A percentile compares a stretch with the other conserved stretches of the same genome.
phyloP scores from a whole-genome alignment of 1,140 invertebrate species.

The Nixonia krombeini region DNA sequence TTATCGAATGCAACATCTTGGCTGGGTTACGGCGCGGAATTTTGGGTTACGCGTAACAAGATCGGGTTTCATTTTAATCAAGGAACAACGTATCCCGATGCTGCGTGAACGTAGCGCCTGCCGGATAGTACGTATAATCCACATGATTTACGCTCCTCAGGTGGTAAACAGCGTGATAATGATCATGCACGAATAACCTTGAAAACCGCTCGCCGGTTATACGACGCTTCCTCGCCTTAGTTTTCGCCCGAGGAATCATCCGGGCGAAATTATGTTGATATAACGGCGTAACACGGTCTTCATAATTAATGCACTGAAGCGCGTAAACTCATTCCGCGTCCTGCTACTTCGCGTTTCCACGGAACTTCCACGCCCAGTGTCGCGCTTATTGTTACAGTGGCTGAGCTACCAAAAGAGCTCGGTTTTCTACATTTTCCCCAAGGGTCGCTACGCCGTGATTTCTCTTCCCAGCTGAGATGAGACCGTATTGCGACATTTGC shows the following conservation, averaged over 20 bases:
- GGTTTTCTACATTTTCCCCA: slow-evolving; percentile 20
- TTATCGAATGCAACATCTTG: slow-evolving; percentile 19
- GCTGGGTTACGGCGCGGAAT: too few species aligned
- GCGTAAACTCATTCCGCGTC: slow-evolving; percentile 37
- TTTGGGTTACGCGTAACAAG: too few species aligned
- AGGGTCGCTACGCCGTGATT: too few species aligned
- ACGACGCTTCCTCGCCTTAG: slow-evolving; percentile 32
- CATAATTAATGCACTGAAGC: slow-evolving; percentile 44
- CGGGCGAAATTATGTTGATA: slow-evolving; percentile 47
- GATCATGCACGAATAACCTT: slow-evolving; percentile 47
- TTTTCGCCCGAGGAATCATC: slow-evolving; percentile 45
- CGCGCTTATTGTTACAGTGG: slow-evolving; percentile 40
- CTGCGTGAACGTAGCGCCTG: too few species aligned
- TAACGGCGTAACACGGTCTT: slow-evolving; percentile 31
- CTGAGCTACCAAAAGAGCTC: slow-evolving; percentile 34
- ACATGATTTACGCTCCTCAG: slow-evolving; percentile 41
- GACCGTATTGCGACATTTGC: too few species aligned
- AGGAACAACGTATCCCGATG: slow-evolving; percentile 25
- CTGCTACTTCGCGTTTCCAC: slow-evolving; percentile 24
- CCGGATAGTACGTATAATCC: slow-evolving; percentile 29
- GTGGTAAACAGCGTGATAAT: slow-evolving; percentile 49
- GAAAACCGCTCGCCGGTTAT: slow-evolving; percentile 42
- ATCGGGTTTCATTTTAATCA: slow-evolving; percentile 24
- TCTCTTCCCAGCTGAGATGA: not conserved
- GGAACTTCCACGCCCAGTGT: slow-evolving; percentile 30